A percentile compares a stretch with the other conserved stretches of the same genome.
These are phyloP conservation scores for Lepidurus apus DNA, from an alignment of 1,140 invertebrate species.

Conservation along the genomic window DNA sequence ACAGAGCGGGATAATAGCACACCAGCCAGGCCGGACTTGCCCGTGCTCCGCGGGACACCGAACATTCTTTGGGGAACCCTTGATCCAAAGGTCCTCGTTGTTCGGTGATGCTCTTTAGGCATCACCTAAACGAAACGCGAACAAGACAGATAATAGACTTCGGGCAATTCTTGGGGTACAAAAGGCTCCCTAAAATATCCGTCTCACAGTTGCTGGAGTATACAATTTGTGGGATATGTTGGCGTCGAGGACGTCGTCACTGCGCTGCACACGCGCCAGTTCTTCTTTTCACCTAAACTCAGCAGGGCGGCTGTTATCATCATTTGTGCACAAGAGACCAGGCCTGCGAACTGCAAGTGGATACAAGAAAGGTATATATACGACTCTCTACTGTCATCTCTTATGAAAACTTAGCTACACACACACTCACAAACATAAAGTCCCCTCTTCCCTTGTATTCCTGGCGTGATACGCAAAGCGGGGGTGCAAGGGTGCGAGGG, in stretches of 20 bases:
- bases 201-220: background rate
- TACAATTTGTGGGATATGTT: slow-evolving; percentile 13
- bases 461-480: background rate
- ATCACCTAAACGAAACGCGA: background rate
- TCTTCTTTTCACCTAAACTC: background rate
- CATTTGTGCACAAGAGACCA: background rate
- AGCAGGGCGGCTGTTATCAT: slow-evolving; percentile 13
- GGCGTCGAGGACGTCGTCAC: slow-evolving; percentile 14
- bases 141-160: background rate
- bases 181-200: too few species aligned
- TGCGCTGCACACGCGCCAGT: background rate
- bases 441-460: background rate
- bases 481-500: background rate
- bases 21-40: background rate
- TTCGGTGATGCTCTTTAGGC: background rate
- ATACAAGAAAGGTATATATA: background rate
- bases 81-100: background rate
- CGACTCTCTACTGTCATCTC: background rate
- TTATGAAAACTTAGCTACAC: background rate
- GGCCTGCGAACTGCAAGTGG: background rate
- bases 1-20: background rate
- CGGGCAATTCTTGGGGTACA: background rate
- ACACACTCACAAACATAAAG: background rate
- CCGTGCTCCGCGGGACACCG: background rate
- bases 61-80: background rate